Conservation (phyloP, 2,113 vertebrate species). For the Megalops atlanticus region DNA sequence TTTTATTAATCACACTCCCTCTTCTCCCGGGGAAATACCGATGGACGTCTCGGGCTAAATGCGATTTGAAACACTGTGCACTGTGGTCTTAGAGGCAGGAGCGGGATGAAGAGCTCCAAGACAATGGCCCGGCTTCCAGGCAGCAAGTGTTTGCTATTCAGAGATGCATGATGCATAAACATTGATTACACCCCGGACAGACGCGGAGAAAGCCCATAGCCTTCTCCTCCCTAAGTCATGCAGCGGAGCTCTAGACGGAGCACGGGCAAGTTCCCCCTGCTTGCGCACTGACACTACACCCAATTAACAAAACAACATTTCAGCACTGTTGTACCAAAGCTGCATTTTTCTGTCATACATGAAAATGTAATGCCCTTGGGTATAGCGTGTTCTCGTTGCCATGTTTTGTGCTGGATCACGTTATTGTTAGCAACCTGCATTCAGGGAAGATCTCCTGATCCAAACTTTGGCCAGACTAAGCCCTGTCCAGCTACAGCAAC, state of each 20-base stretch:
- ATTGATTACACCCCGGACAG: constrained; percentile 77
- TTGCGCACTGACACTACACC: too few relatives aligned
- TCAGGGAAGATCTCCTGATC: too few relatives aligned
- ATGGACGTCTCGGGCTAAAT: constrained; percentile 80
- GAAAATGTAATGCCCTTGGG: too few relatives aligned
- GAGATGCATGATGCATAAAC: constrained; percentile 78
- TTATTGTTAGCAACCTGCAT: too few relatives aligned
- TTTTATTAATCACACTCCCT: constrained; percentile 80
- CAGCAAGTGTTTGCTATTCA: constrained; percentile 80
- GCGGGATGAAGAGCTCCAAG: constrained; percentile 73
- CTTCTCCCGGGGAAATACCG: constrained; percentile 63
- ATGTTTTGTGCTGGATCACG: too few relatives aligned
- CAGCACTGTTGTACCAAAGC: too few relatives aligned
- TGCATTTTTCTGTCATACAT: too few relatives aligned
- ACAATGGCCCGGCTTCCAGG: constrained; percentile 78
- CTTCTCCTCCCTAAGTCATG: neutral
- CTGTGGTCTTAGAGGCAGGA: constrained; percentile 72
- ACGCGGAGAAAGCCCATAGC: constrained; percentile 68
- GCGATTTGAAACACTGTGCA: constrained; percentile 72
- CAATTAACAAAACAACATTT: too few relatives aligned
- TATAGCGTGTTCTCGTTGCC: too few relatives aligned
- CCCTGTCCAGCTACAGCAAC: too few relatives aligned
- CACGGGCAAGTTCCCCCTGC: too few relatives aligned
- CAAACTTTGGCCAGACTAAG: too few relatives aligned
- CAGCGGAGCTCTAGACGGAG: neutral